Evolutionary conservation across 2,113 vertebrate species (phyloP), one percentile per base, ranked within the genome.

Genomic region (Syngnathus floridae): DNA sequence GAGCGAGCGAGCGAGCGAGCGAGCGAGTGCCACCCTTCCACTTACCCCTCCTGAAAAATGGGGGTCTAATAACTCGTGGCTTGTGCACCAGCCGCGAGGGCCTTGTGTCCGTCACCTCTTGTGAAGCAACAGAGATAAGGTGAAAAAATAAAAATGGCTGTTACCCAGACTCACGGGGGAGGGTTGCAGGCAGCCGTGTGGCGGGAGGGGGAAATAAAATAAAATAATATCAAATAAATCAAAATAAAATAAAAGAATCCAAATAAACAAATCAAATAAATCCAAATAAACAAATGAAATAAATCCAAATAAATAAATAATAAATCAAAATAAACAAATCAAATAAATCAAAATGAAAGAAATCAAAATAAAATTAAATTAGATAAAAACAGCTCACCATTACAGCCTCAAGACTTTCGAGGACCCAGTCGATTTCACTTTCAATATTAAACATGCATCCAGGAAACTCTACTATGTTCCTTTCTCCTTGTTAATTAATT

Each of bases 11-110:
- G 26, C 2, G 26, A 31, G 3, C 26, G 26, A 31, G 26, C 26
- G 26, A 31, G 26, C 2, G 26, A 71, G 38, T 61, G 14, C 59
- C 59, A 66, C 52, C 76, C 58, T 75, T 80, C 70, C 72, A 89
- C 88, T 89, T 87, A 89, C 88, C 86, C 86, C 86, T 88, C 68
- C 84, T 83, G 85, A 86, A 84, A 85, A 88, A 86, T 80, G 85
- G 85, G 84, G 83, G 79, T 77, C 84, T 89, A 87, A 89, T 85
- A 83, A 87, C 80, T 35, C 74, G 77, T 4, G 86, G 88, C 83
- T 83, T 87, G 85, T 72, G 85, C 77, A 86, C 73, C 64, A 85
- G 74, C 77, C 82, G 85, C n/a, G 76, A 57, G 56, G 45, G 79
- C 84, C 84, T 83, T 75, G 82, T 83, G 73, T 88, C 88, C 86